Evolutionary conservation across 2,888 invertebrate species (phyloP).

Genomic region (Acleris laterana): DNA sequence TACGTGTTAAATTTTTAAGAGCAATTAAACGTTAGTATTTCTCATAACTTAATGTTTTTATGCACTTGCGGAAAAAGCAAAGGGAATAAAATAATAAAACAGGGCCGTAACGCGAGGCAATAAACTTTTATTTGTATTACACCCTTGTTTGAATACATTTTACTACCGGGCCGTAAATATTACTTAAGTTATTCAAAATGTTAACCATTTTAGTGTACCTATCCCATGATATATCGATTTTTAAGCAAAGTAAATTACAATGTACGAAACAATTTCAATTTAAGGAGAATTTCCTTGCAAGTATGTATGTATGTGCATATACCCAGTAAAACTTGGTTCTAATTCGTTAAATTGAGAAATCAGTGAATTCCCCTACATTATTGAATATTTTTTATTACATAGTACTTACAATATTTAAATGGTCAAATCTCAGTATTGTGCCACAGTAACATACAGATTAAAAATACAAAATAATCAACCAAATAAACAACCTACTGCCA

Average conservation of each 20-base stretch:
- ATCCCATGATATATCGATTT: conserved; percentile 16
- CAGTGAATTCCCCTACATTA: too few species aligned
- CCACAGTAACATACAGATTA: too few species aligned
- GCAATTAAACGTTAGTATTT: conserved; percentile 18
- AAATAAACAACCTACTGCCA: too few species aligned
- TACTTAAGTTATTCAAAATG: conserved; percentile 36
- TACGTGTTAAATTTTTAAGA: not conserved
- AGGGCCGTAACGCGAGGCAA: conserved; percentile 57
- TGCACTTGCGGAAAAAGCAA: conserved; percentile 45
- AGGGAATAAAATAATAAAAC: conserved; percentile 63
- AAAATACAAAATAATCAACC: too few species aligned
- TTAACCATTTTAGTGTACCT: conserved; percentile 29
- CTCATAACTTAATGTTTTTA: conserved; percentile 33
- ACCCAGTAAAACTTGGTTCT: not conserved
- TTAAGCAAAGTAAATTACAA: not conserved
- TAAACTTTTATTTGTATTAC: conserved; percentile 56
- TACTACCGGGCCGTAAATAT: conserved; percentile 35
- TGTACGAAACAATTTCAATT: too few species aligned
- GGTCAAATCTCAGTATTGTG: too few species aligned
- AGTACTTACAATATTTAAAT: too few species aligned
- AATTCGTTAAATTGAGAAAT: too few species aligned
- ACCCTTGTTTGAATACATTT: conserved; percentile 38
- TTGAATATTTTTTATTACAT: too few species aligned
- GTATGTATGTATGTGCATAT: too few species aligned
- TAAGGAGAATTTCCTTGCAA: too few species aligned